Evolutionary conservation across 1,140 invertebrate genomes (phyloP), one percentile per base, ranked within the genome.

Genomic region (Adelges cooleyi): DNA sequence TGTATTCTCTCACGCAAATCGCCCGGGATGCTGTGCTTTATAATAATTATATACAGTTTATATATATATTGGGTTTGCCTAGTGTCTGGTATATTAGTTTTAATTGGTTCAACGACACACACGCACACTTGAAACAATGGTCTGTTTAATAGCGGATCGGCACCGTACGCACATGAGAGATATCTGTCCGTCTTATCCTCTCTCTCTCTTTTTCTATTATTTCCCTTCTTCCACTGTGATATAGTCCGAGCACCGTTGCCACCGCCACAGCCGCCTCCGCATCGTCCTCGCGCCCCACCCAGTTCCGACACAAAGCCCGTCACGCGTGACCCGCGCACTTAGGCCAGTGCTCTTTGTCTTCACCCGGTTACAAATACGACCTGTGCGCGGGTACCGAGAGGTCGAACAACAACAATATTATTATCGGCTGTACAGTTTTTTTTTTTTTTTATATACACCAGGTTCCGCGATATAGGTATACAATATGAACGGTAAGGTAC

Each of bases 241-340:
- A 42, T 56, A 22, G 18, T 40, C 53, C 33, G 22, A n/a, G n/a
- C 11, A 33, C 29, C 29, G 29, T 11, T 33, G 29, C 29, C 29
- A 11, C 53, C 2, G 13, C 15, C 36, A 54, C n/a, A n/a, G n/a
- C 36, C 52, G 22, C 36, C 38, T 44, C 22, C 38, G 23, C 53
- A 42, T 40, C 36, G 0, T 56, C 6, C 13, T 42, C 22, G 36
- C 38, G 36, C 38, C 38, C 36, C 36, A 27, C 53, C 52, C 18
- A 29, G 25, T 53, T 54, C 52, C 33, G 38, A 17, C 38, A 56
- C 54, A 44, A 46, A 59, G 23, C 38, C 54, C 54, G 54, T 59
- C 54, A 59, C 40, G 54, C 54, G 54, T 59, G 54, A 59, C 54
- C 54, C 54, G 40, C 23, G 8, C 53, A 56, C 53, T 56, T 44